Evolutionary conservation across 2,113 vertebrate genomes (phyloP).

Genomic region (Marcusenius ussheri): DNA sequence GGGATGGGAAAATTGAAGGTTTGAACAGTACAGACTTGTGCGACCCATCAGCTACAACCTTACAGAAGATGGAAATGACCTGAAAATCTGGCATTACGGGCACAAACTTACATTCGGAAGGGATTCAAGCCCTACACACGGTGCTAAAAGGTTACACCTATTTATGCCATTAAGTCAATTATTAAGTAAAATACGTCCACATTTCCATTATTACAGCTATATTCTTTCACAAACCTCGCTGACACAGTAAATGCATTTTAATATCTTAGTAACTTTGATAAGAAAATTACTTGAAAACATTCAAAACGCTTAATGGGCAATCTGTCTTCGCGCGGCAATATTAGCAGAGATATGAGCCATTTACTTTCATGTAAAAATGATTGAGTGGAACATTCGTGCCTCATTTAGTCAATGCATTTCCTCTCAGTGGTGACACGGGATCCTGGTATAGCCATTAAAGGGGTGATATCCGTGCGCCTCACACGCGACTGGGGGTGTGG

Average conservation of each 20-base stretch:
- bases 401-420: not conserved
- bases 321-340: not conserved
- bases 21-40: not conserved
- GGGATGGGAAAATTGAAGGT: not conserved
- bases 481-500: not conserved
- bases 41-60: not conserved
- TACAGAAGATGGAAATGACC: not conserved
- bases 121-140: not conserved
- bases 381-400: conserved; percentile 13
- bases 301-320: conserved; percentile 13
- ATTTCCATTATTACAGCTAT: not conserved
- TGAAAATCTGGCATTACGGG: not conserved
- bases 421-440: not conserved
- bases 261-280: conserved; percentile 7
- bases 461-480: not conserved
- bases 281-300: conserved; percentile 11
- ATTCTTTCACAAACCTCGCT: not conserved
- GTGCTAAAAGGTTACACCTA: not conserved
- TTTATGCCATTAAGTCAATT: not conserved
- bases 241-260: not conserved
- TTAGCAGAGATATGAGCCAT: conserved; percentile 14
- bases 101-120: not conserved
- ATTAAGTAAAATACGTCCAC: not conserved
- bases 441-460: conserved; percentile 9
- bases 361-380: conserved; percentile 21